Base-by-base conservation (phyloP, 2,797 vertebrate genomes). In the Falco cherrug region DNA sequence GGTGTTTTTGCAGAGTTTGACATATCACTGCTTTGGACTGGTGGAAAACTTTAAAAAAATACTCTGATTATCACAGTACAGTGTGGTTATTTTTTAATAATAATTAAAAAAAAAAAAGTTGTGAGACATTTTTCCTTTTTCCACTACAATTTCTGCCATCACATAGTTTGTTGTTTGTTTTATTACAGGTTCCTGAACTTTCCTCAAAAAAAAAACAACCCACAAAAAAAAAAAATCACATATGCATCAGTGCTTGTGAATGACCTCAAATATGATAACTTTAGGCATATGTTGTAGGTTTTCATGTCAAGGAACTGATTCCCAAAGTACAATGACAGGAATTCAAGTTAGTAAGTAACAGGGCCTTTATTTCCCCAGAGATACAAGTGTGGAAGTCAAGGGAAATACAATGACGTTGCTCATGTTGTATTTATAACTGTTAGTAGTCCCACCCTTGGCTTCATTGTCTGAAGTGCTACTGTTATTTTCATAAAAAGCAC, bases 281-380 rank as follows among this genome's bases (percentile, higher is more conserved):
- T 96, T 59, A 61, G 63, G 47, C 90, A 86, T 78, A 83, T 6
- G 79, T 85, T 87, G 39, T 82, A 85, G 70, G 53, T 94, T 95
- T 85, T 85, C 89, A 89, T 71, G 84, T 91, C 47, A 70, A 95
- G 79, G 84, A 93, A 91, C 94, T 18, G 71, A 97, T 91, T 95
- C 59, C 73, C 50, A 70, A 93, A 98, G 95, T 56, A 98, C 98
- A 98, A 98, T 98, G 96, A 97, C 98, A 98, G 98, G 98, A 98
- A 98, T 98, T 98, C 93, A 80, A 97, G 96, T 69, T 94, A 90
- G 96, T 90, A 84, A 94, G 93, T 84, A 92, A 89, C 91, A 89
- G 97, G 84, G 93, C 79, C 92, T 97, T 96, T 97, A 96, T 98
- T 98, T 98, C 98, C 98, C 98, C 88, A 97, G 97, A 97, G 97